Conservation (phyloP, 2,113 vertebrate species). For the Trochalopteron elliotii region DNA sequence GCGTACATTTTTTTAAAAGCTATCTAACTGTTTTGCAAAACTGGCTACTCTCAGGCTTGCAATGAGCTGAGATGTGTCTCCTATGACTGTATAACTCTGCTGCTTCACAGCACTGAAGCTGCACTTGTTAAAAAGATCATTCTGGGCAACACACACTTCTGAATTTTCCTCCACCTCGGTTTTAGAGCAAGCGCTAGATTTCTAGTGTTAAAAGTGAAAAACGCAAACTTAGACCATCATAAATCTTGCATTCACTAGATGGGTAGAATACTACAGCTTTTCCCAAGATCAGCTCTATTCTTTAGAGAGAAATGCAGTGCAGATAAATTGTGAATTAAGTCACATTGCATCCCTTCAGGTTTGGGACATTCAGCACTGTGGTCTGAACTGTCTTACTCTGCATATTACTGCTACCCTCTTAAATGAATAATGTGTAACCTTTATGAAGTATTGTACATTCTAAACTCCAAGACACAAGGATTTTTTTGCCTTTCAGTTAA, state of each 20-base stretch:
- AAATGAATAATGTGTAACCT: background rate
- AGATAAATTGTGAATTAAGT: background rate
- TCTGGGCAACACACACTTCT: background rate
- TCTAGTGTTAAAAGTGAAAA: constrained; percentile 45
- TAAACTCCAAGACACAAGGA: background rate
- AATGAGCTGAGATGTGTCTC: background rate
- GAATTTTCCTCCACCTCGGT: background rate
- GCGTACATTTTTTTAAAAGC: background rate
- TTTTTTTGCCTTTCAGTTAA: background rate
- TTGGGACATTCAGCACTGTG: background rate
- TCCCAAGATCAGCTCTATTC: background rate
- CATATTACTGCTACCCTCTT: background rate
- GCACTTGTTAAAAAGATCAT: background rate
- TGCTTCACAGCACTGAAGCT: background rate
- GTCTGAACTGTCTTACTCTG: background rate
- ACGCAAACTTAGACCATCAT: background rate
- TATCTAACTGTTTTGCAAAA: background rate
- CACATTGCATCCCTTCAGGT: background rate
- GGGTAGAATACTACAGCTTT: background rate
- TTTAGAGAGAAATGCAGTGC: background rate
- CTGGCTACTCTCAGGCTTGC: background rate
- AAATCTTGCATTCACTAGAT: constrained; percentile 39
- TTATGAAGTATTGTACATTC: background rate
- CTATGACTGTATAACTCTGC: background rate
- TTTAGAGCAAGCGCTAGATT: background rate